Percentiles rank a stretch among this genome's conserved stretches.
These are phyloP conservation scores for Pyrrhia umbra DNA, from an alignment of 2,888 invertebrate species.

Conservation along the genomic window DNA sequence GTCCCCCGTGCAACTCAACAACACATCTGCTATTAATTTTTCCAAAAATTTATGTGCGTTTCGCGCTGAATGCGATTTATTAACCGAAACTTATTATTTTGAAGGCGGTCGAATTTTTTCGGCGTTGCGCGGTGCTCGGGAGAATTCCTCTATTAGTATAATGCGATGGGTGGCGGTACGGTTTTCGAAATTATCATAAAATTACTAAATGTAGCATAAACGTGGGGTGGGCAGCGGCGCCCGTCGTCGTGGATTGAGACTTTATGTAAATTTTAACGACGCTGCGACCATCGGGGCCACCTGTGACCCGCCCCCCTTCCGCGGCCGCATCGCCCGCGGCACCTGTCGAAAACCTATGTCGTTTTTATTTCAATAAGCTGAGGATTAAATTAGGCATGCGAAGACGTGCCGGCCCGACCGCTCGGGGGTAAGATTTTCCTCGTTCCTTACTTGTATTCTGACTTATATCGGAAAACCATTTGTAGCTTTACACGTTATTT, in stretches of 20 bases:
- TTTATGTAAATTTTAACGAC: slow-evolving; percentile 91
- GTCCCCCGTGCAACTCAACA: slow-evolving; percentile 81
- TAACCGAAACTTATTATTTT: slow-evolving; percentile 87
- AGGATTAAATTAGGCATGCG: slow-evolving; percentile 89
- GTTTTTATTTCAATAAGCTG: slow-evolving; percentile 90
- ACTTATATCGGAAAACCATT: slow-evolving; percentile 65
- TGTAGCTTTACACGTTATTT: slow-evolving; percentile 61
- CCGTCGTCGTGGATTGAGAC: slow-evolving; percentile 89
- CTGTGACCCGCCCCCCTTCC: slow-evolving; percentile 83
- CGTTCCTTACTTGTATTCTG: slow-evolving; percentile 69
- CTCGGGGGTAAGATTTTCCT: slow-evolving; percentile 71
- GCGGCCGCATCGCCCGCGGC: slow-evolving; percentile 74
- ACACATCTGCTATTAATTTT: slow-evolving; percentile 89
- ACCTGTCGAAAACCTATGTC: slow-evolving; percentile 90
- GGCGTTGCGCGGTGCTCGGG: slow-evolving; percentile 74
- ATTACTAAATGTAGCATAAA: slow-evolving; percentile 91
- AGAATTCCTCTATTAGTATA: slow-evolving; percentile 89
- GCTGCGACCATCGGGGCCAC: slow-evolving; percentile 90
- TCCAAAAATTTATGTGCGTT: slow-evolving; percentile 83
- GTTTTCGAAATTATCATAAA: slow-evolving; percentile 90
- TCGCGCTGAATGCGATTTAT: slow-evolving; percentile 86
- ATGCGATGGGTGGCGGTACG: slow-evolving; percentile 90
- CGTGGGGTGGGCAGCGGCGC: slow-evolving; percentile 87
- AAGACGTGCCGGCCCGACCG: slow-evolving; percentile 76
- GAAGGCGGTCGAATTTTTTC: slow-evolving; percentile 84